These are phyloP conservation scores for Pristionchus arcanus DNA, from an alignment of 2,888 invertebrate genomes.

Conservation along the genomic window DNA sequence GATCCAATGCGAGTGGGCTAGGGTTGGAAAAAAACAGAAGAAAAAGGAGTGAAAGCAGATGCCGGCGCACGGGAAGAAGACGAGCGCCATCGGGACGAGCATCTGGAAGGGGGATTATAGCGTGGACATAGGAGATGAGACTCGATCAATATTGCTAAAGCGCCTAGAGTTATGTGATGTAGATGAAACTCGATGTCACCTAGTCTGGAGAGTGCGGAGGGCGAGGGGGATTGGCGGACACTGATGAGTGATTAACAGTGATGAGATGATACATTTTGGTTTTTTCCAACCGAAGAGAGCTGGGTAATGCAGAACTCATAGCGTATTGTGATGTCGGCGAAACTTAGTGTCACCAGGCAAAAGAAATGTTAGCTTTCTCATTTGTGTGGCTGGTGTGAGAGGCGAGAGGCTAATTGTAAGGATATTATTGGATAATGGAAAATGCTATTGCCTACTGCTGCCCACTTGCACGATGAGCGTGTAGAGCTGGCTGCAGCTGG, in stretches of 20 bases:
- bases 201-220: background rate
- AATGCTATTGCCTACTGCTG: background rate
- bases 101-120: background rate
- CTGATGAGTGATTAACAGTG: no score
- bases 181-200: no score
- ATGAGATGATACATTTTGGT: no score
- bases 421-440: background rate
- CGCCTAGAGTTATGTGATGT: background rate
- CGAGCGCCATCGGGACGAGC: constrained; percentile 8
- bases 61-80: background rate
- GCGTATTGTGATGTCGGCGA: no score
- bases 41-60: background rate
- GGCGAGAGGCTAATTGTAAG: background rate
- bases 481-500: background rate
- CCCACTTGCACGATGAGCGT: background rate
- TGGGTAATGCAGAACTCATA: no score
- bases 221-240: no score
- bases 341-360: no score
- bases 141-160: no score
- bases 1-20: no score
- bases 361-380: background rate
- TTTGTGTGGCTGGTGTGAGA: background rate
- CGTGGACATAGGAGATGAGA: no score
- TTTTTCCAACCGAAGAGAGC: no score
- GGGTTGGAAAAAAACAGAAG: no score